Evolutionary conservation across 2,113 vertebrate species (phyloP).

Genomic region (Cygnus buccinator): DNA sequence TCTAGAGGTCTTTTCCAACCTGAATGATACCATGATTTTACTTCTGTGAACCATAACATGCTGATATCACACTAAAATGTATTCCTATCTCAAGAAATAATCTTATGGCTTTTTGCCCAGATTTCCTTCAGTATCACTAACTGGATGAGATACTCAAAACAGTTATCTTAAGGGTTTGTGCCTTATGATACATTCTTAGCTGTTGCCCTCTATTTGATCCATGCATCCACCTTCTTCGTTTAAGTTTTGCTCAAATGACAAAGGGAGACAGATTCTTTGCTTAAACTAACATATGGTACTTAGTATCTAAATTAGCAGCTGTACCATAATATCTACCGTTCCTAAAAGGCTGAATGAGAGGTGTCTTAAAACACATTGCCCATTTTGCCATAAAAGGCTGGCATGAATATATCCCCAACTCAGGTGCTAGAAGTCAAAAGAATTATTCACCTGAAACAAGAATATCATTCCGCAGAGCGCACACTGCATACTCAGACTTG

Average conservation of each 20-base stretch:
- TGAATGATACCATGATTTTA: neutral
- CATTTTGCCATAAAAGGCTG: neutral
- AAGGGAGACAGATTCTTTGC: neutral
- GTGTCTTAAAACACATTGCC: neutral
- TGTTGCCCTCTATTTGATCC: neutral
- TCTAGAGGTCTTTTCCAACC: too few species aligned
- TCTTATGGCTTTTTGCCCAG: neutral
- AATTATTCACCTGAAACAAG: conserved; percentile 92
- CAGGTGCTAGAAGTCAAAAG: neutral
- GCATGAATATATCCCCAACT: neutral
- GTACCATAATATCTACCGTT: neutral
- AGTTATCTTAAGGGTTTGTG: neutral
- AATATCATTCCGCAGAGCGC: conserved; percentile 96
- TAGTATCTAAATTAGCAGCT: neutral
- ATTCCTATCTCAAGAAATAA: too few species aligned
- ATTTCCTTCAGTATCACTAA: neutral
- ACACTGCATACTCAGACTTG: conserved; percentile 97
- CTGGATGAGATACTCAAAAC: accelerated
- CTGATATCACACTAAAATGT: neutral
- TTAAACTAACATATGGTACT: neutral
- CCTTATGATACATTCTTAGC: neutral
- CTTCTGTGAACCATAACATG: accelerated
- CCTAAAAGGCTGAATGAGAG: neutral
- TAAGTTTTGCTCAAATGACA: neutral
- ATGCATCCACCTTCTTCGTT: accelerated